Evolutionary conservation across 2,888 invertebrate genomes (phyloP).

Genomic region (Microplitis manilae): DNA sequence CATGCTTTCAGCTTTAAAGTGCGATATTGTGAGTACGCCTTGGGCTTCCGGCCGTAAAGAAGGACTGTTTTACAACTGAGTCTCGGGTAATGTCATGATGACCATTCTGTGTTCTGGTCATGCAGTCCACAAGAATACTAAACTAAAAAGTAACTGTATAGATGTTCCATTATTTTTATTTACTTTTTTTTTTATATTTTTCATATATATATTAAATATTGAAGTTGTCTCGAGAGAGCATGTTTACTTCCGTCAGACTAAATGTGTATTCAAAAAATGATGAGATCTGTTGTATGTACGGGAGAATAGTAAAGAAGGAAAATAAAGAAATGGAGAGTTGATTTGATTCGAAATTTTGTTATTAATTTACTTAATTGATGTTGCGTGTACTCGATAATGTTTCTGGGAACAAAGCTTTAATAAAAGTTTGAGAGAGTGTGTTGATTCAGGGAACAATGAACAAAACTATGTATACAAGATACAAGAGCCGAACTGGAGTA

Average conservation of each 20-base stretch:
- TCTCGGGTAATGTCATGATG: conserved; percentile 40
- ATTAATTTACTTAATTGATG: background rate
- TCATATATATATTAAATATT: background rate
- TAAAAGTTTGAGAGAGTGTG: background rate
- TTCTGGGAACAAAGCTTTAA: background rate
- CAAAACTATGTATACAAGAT: background rate
- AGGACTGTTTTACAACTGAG: conserved; percentile 62
- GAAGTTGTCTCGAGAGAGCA: background rate
- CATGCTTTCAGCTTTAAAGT: conserved; percentile 68
- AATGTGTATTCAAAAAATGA: background rate
- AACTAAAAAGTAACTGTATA: background rate
- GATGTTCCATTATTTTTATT: background rate
- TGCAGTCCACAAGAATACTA: background rate
- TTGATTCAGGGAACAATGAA: background rate
- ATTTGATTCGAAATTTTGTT: background rate
- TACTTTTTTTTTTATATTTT: background rate
- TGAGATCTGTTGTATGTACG: background rate
- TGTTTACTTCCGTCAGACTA: background rate
- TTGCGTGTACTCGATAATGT: background rate
- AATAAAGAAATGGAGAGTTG: background rate
- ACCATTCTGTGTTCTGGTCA: conserved; percentile 2
- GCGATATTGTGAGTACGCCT: conserved; percentile 44
- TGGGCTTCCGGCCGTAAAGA: conserved; percentile 40
- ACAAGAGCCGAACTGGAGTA: background rate
- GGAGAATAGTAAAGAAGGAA: background rate